phyloP scores from a whole-genome alignment of 2,888 invertebrate species.

The Melanostoma mellinum region DNA sequence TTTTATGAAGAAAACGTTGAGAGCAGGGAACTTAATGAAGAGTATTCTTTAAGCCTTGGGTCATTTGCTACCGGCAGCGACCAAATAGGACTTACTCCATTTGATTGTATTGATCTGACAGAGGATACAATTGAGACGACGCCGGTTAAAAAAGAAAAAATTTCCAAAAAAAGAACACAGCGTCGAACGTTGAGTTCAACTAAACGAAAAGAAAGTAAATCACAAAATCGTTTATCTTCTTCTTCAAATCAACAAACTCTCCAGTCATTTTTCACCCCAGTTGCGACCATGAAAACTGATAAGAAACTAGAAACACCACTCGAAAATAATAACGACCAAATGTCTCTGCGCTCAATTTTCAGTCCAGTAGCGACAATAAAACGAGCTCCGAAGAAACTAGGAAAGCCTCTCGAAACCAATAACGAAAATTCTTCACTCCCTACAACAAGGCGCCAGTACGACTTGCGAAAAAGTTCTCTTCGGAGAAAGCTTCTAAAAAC shows the following conservation, averaged over 20 bases:
- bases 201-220: neutral
- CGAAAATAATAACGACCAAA: neutral
- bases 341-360: slow-evolving; percentile 21
- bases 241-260: neutral
- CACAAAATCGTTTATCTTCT: slow-evolving; percentile 8
- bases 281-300: slow-evolving; percentile 4
- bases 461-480: slow-evolving; percentile 3
- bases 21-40: neutral
- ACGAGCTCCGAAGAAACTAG: slow-evolving; percentile 35
- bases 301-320: slow-evolving; percentile 23
- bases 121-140: slow-evolving; percentile 16
- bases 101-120: slow-evolving; percentile 48
- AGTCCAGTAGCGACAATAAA: neutral
- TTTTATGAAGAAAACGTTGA: neutral
- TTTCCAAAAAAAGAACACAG: neutral
- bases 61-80: neutral
- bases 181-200: too few relatives aligned
- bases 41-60: neutral
- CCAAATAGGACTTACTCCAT: neutral
- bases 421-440: neutral
- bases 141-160: slow-evolving; percentile 2
- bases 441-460: neutral
- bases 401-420: neutral
- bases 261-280: slow-evolving; percentile 32
- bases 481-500: slow-evolving; percentile 36